phyloP scores from a whole-genome alignment of 2,888 invertebrate genomes.

The Drosophila anomalata region DNA sequence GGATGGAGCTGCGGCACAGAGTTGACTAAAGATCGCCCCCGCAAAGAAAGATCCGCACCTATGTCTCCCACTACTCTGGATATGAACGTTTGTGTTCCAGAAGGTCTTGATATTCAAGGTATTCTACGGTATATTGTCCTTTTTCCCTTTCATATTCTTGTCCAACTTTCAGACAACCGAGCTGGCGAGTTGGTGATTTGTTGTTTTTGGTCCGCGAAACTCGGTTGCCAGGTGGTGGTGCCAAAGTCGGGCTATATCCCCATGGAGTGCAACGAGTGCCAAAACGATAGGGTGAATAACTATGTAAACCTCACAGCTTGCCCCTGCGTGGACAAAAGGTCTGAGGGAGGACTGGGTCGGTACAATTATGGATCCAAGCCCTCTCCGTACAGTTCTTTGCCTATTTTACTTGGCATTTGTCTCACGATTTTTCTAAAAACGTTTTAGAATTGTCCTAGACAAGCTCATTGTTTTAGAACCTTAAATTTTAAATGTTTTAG shows the following conservation, averaged over 20 bases:
- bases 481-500: neutral
- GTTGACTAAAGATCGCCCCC: neutral
- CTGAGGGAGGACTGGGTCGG: neutral
- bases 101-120: neutral
- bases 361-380: neutral
- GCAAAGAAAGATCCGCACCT: neutral
- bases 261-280: neutral
- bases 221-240: neutral
- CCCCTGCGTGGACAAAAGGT: neutral
- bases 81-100: neutral
- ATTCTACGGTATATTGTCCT: neutral
- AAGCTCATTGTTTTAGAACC: neutral
- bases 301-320: neutral
- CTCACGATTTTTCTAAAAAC: neutral
- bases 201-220: neutral
- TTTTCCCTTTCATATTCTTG: neutral
- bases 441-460: neutral
- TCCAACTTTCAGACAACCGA: neutral
- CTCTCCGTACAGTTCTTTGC: neutral
- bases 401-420: neutral
- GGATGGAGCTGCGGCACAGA: slow-evolving; percentile 5
- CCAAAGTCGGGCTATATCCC: neutral
- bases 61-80: neutral
- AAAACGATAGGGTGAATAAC: neutral
- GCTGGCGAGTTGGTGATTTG: slow-evolving; percentile 1